Evolutionary conservation across 1,140 invertebrate genomes (phyloP).

Genomic region (Drosophila kikkawai): DNA sequence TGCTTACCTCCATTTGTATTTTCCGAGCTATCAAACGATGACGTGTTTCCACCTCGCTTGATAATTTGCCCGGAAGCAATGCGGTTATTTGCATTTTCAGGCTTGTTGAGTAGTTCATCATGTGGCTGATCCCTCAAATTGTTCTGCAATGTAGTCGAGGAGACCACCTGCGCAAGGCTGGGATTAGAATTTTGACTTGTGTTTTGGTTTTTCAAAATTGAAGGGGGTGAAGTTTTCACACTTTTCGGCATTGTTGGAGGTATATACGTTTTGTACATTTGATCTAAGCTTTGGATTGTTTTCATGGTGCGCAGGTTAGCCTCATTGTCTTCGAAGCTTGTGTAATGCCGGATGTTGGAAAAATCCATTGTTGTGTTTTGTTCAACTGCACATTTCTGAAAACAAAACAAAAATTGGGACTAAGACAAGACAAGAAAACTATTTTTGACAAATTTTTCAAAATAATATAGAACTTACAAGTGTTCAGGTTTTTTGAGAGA

Average conservation of each 20-base stretch:
- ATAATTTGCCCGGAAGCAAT: constrained; percentile 16
- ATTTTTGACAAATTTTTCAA: constrained; percentile 10
- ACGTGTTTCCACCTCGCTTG: background rate
- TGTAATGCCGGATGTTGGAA: background rate
- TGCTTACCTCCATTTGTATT: background rate
- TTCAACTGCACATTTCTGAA: background rate
- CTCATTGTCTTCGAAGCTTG: constrained; percentile 11
- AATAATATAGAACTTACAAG: background rate
- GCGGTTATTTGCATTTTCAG: background rate
- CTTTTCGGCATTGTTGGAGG: background rate
- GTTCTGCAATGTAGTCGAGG: background rate
- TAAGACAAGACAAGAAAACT: background rate
- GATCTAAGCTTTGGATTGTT: constrained; percentile 27
- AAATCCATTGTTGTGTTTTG: background rate
- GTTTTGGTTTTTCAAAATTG: background rate
- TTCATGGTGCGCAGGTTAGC: constrained; percentile 4
- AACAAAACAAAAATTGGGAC: constrained; percentile 3
- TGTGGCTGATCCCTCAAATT: background rate
- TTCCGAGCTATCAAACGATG: background rate
- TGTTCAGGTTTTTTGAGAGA: background rate
- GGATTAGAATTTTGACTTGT: background rate
- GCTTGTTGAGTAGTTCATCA: background rate
- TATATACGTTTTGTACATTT: constrained; percentile 34
- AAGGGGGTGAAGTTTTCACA: background rate
- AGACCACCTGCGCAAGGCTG: background rate